phyloP scores from a whole-genome alignment of 2,888 invertebrate genomes.

The Atethmia centrago region DNA sequence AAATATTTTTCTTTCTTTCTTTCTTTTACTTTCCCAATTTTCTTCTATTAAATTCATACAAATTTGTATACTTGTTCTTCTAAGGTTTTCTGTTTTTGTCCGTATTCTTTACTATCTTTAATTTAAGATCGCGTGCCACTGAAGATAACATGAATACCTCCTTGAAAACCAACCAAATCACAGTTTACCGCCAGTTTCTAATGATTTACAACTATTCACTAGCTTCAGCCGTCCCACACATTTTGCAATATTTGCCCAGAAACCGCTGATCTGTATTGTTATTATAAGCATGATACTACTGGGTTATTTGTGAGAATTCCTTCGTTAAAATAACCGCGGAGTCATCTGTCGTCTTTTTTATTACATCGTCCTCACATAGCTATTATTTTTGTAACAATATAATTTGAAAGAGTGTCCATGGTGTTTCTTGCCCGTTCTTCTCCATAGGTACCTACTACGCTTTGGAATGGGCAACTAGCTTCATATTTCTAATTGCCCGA shows the following conservation, averaged over 20 bases:
- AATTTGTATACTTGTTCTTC: not conserved
- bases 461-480: too few species aligned
- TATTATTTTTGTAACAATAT: too few species aligned
- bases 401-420: too few species aligned
- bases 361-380: too few species aligned
- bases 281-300: slow-evolving; percentile 9
- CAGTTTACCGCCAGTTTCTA: slow-evolving; percentile 42
- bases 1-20: too few species aligned
- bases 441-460: too few species aligned
- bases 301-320: slow-evolving; percentile 19
- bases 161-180: slow-evolving; percentile 34
- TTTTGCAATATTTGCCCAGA: slow-evolving; percentile 56
- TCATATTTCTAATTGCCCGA: too few species aligned
- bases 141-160: slow-evolving; percentile 36
- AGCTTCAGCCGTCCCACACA: slow-evolving; percentile 55
- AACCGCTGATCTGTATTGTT: slow-evolving; percentile 29
- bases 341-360: not conserved
- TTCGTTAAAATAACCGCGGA: slow-evolving; percentile 16
- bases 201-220: slow-evolving; percentile 53
- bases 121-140: slow-evolving; percentile 27
- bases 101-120: slow-evolving; percentile 1
- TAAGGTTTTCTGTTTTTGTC: not conserved
- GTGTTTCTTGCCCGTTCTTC: too few species aligned
- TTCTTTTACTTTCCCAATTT: not conserved
- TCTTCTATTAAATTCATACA: not conserved